Conservation (phyloP, 2,888 invertebrate genomes). For the Melanostoma mellinum region DNA sequence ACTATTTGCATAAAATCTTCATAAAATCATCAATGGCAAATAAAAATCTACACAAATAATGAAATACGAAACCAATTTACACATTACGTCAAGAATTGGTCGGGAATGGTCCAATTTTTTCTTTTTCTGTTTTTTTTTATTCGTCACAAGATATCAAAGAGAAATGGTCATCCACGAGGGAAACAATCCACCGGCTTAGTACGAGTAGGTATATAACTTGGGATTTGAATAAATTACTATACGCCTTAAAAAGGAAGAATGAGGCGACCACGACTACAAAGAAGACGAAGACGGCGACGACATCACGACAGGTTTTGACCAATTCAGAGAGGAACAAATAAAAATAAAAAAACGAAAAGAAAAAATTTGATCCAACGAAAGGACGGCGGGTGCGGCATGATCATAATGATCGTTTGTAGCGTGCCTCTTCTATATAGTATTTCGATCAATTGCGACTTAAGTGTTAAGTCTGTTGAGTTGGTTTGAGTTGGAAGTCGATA, state of each 20-base stretch:
- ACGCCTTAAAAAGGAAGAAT: constrained; percentile 17
- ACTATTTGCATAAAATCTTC: constrained; percentile 52
- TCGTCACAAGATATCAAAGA: constrained; percentile 15
- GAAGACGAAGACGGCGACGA: neutral
- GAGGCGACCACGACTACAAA: neutral
- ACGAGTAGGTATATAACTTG: constrained; percentile 18
- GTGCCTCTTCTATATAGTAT: constrained; percentile 12
- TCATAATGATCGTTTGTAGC: neutral
- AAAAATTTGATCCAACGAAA: too few species aligned
- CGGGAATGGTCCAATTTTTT: constrained; percentile 20
- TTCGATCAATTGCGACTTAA: constrained; percentile 54
- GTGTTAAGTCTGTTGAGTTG: constrained; percentile 55
- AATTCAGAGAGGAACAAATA: constrained; percentile 18
- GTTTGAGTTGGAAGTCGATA: constrained; percentile 41
- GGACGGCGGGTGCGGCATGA: neutral
- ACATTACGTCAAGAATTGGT: constrained; percentile 18
- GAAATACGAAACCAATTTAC: constrained; percentile 31
- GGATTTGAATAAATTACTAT: constrained; percentile 65
- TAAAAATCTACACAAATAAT: constrained; percentile 7
- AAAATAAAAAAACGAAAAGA: constrained; percentile 9
- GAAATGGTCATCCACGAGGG: constrained; percentile 7
- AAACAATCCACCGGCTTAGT: constrained; percentile 6
- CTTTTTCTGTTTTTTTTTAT: neutral
- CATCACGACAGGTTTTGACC: constrained; percentile 50
- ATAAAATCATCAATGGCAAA: constrained; percentile 46